Evolutionary conservation across 53 echinoderm and acorn worm species (phyloP).

Genomic region (Paracentrotus lividus): DNA sequence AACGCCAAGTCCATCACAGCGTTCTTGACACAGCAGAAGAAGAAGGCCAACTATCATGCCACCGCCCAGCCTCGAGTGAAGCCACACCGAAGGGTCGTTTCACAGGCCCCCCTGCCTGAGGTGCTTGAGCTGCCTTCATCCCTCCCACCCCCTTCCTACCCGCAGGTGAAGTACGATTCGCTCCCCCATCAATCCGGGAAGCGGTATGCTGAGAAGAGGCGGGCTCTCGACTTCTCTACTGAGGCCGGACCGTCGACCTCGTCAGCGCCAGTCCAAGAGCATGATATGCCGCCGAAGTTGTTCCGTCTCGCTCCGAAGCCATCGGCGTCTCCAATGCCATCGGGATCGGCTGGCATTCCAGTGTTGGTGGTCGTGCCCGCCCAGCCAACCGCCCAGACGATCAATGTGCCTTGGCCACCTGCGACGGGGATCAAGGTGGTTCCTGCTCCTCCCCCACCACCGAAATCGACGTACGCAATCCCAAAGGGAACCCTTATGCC

Average conservation of each 20-base stretch:
- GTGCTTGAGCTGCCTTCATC: conserved; percentile 31
- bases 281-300: neutral
- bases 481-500: neutral
- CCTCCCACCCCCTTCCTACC: conserved; percentile 61
- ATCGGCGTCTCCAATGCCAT: neutral
- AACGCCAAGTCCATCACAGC: conserved; percentile 71
- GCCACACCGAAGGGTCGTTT: conserved; percentile 36
- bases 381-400: conserved; percentile 43
- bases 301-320: neutral
- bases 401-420: neutral
- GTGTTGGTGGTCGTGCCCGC: neutral
- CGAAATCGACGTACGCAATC: neutral
- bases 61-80: conserved; percentile 48
- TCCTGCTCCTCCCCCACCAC: conserved; percentile 5
- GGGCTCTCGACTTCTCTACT: conserved; percentile 15
- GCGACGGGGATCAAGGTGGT: neutral
- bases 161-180: neutral
- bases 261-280: neutral
- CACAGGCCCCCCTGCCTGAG: conserved; percentile 21
- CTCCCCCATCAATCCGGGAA: conserved; percentile 61
- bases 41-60: conserved; percentile 29
- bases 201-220: conserved; percentile 68
- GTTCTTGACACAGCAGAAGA: conserved; percentile 30
- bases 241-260: neutral
- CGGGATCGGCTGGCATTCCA: neutral